A percentile compares a stretch with the other conserved stretches of the same genome.
Conservation (phyloP, 2,797 vertebrate genomes). For the Muscicapa comitata region DNA sequence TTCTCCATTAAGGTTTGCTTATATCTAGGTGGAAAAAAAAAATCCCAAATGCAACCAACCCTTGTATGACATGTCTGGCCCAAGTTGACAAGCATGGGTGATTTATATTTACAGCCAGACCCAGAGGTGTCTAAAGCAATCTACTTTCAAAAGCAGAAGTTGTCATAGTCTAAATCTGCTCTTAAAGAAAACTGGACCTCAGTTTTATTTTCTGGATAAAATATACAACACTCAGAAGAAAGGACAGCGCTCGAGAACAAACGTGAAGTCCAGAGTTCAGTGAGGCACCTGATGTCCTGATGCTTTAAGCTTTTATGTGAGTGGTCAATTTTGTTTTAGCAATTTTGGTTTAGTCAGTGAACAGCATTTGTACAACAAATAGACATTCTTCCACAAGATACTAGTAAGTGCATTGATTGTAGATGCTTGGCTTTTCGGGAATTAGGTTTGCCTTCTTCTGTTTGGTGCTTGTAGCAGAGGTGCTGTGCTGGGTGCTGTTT, state of each 20-base stretch:
- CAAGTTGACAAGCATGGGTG: slow-evolving; percentile 18
- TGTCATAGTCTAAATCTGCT: background rate
- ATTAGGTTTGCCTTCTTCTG: background rate
- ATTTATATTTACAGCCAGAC: slow-evolving; percentile 30
- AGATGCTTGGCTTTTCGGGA: background rate
- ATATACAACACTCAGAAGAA: background rate
- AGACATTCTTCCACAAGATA: background rate
- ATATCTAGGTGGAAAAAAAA: background rate
- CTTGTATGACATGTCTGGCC: background rate
- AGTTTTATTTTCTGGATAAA: background rate
- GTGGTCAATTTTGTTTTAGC: background rate
- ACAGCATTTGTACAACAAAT: background rate
- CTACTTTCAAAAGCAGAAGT: slow-evolving; percentile 5
- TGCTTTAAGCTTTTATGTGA: background rate
- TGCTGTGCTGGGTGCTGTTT: background rate
- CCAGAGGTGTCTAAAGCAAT: slow-evolving; percentile 13
- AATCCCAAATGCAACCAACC: background rate
- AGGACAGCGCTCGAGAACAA: background rate
- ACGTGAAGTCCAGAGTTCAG: background rate
- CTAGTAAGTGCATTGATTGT: background rate
- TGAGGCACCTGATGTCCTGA: background rate
- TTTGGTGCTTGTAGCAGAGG: background rate
- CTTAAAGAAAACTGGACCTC: slow-evolving; percentile 3
- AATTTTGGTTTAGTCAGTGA: background rate
- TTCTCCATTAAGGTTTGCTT: background rate